Conservation (phyloP, 2,888 invertebrate genomes). For the Synergus laeviventris region DNA sequence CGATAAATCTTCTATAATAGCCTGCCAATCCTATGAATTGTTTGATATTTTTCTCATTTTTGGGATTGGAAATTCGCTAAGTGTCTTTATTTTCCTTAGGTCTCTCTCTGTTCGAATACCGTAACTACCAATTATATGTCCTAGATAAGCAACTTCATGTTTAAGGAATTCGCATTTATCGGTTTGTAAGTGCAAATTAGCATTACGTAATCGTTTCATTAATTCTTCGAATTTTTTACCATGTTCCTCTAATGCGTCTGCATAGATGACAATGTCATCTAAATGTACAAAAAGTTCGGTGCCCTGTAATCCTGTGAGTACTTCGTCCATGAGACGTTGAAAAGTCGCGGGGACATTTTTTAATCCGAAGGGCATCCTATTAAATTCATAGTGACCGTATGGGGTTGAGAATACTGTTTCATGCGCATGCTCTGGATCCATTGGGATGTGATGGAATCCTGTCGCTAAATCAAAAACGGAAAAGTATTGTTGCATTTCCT, state of each 20-base stretch:
- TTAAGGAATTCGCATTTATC: too few species aligned
- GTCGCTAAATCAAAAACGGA: conserved; percentile 42
- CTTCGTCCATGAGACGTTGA: too few species aligned
- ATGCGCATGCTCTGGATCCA: conserved; percentile 49
- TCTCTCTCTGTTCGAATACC: not conserved
- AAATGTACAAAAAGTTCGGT: too few species aligned
- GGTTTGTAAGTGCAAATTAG: not conserved
- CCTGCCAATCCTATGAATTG: too few species aligned
- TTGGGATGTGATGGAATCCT: conserved; percentile 49
- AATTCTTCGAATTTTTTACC: conserved; percentile 6
- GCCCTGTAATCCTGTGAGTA: too few species aligned
- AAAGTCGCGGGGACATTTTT: conserved; percentile 29
- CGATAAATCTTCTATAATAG: not conserved
- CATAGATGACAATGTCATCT: too few species aligned
- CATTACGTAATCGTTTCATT: conserved; percentile 5
- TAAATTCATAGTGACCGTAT: conserved; percentile 54
- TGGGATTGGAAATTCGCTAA: not conserved
- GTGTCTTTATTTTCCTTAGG: not conserved
- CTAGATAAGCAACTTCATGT: too few species aligned
- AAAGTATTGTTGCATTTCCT: too few species aligned
- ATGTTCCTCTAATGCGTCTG: conserved; percentile 2
- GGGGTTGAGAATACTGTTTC: conserved; percentile 58
- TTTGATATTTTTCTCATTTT: too few species aligned
- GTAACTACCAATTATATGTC: too few species aligned
- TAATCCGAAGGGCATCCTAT: conserved; percentile 56